Evolutionary conservation across 2,797 vertebrate genomes (phyloP), one percentile per base, ranked within the genome.

Genomic region (Pygocentrus nattereri): DNA sequence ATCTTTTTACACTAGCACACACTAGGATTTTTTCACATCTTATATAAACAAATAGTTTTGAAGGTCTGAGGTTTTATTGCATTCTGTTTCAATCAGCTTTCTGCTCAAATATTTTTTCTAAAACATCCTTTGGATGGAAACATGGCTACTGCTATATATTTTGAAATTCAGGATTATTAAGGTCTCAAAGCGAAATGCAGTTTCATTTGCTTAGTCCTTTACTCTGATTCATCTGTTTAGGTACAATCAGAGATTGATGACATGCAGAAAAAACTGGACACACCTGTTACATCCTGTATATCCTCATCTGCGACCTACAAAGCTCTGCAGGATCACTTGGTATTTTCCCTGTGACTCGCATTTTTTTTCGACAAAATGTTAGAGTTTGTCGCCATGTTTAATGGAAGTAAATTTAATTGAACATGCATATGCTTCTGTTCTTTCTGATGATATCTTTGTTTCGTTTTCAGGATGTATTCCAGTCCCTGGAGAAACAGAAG

Each of bases 311-410:
- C 97, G 82, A 97, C 96, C 0, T 97, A 97, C 52, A 86, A 90
- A 91, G 89, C 93, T 80, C 95, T 99, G 71, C 97, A 99, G 87
- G 94, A 93, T 6, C 96, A 97, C 88, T 94, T 88, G 97, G 97
- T 98, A 93, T 61, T 50, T 27, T 0, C 68, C 75, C 12, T 58
- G 27, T 76, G 7, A 31, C 21, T 81, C 18, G 68, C 19, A 1
- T 13, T 15, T 16, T 31, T 79, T 16, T 31, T 79, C 11, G 65
- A 38, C 13, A 38, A 2, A 47, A n/a, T 21, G 30, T 59, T 27
- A 23, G 1, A 31, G 5, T 41, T 1, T 71, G 8, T 64, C 0
- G n/a, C 19, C 7, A 34, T 49, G 49, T 52, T 19, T 19, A 0
- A 23, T 34, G 2, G 0, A 27, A 59, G 25, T 38, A 47, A 10